Base-by-base conservation (phyloP, 2,797 vertebrate genomes). In the Pseudochaenichthys georgianus region DNA sequence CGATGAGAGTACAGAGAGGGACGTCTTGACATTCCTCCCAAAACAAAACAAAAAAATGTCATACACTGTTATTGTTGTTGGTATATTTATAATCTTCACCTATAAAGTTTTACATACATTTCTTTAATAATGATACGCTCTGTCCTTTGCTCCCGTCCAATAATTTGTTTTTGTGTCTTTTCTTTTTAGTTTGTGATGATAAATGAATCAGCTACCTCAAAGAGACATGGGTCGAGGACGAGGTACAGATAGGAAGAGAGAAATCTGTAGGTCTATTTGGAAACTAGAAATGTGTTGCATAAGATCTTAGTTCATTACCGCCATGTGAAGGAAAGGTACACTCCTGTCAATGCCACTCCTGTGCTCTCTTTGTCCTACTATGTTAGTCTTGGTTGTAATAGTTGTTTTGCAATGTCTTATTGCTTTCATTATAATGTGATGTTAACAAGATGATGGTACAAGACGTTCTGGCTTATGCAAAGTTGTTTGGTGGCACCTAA, bases 241-340 rank as follows among this genome's bases (percentile, higher is more conserved):
- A n/a, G 43, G 8, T 73, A 69, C 60, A 52, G 58, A 74, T 42
- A 65, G 65, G 34, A 57, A 55, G 52, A 9, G 60, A 64, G 61
- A 23, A 61, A 76, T 13, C 38, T 31, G 50, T 47, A 11, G 28
- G 43, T 53, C 58, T 64, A 21, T 83, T 74, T 78, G 50, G 71
- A 70, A 47, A 50, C 43, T 88, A 80, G 69, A 88, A 82, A 81
- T 68, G 16, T 73, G 74, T 89, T 91, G 47, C 85, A 38, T 84
- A 88, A 90, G 53, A 82, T 63, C 43, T 77, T 63, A 61, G 53
- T 65, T 84, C 17, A 16, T 84, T 75, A 64, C 55, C 59, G 65
- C 77, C 58, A 12, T 41, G 28, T 15, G 38, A 75, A 80, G 71
- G 62, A 84, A 60, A 74, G 64, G 4, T 2, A 79, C 71, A 38